Conservation (phyloP, 2,797 vertebrate species). For the Halcyon smyrnensis region DNA sequence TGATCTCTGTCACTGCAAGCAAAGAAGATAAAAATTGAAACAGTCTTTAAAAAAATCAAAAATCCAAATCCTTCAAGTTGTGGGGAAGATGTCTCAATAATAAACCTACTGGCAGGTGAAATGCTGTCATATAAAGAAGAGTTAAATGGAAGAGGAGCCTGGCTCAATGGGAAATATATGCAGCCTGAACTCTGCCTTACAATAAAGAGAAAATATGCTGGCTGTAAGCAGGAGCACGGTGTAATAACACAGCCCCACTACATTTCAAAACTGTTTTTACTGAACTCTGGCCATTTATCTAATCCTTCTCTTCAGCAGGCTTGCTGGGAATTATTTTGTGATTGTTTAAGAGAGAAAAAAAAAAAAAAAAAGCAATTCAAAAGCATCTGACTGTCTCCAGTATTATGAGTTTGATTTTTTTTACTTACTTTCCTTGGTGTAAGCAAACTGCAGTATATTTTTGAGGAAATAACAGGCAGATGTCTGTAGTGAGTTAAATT, state of each 20-base stretch:
- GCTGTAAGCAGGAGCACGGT: background rate
- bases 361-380: background rate
- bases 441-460: background rate
- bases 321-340: constrained; percentile 26
- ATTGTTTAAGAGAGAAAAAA: background rate
- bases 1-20: background rate
- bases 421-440: background rate
- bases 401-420: background rate
- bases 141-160: constrained; percentile 28
- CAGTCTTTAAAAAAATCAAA: background rate
- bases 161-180: constrained; percentile 33
- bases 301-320: constrained; percentile 28
- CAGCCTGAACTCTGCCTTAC: constrained; percentile 39
- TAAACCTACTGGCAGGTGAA: constrained; percentile 19
- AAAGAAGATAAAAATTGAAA: background rate
- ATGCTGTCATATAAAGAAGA: constrained; percentile 17
- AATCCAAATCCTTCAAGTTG: constrained; percentile 27
- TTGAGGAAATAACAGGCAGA: constrained; percentile 5
- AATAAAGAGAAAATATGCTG: constrained; percentile 51
- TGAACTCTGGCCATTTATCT: constrained; percentile 52
- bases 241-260: constrained; percentile 28
- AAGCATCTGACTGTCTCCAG: background rate
- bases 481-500: constrained; percentile 24
- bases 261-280: constrained; percentile 59
- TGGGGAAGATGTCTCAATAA: background rate